phyloP scores from a whole-genome alignment of 2,113 vertebrate genomes.

The Camelus bactrianus region DNA sequence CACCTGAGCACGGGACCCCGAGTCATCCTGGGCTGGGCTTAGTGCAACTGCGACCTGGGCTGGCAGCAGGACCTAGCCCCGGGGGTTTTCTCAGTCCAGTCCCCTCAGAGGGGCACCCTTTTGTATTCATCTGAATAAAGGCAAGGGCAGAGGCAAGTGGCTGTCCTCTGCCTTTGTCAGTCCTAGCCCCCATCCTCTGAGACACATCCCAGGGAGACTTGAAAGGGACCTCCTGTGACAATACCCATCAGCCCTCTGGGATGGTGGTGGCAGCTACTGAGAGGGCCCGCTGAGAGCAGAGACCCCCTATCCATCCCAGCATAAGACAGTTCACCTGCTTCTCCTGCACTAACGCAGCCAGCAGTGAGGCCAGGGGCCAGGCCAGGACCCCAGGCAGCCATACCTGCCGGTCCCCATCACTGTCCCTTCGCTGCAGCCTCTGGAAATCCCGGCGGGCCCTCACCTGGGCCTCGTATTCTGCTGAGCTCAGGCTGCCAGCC shows the following conservation, averaged over 20 bases:
- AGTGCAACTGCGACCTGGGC: not conserved
- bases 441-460: slow-evolving; percentile 92
- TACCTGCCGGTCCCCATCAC: slow-evolving; percentile 93
- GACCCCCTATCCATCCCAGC: not conserved
- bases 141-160: not conserved
- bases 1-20: slow-evolving; percentile 84
- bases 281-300: not conserved
- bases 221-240: not conserved
- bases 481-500: slow-evolving; percentile 92
- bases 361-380: not conserved
- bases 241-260: not conserved
- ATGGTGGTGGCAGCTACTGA: not conserved
- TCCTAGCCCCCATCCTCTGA: not conserved
- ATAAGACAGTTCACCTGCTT: fast-evolving
- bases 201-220: not conserved
- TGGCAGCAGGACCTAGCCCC: not conserved
- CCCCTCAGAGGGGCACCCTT: not conserved
- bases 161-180: not conserved
- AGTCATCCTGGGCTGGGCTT: not conserved
- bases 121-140: not conserved
- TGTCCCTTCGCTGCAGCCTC: slow-evolving; percentile 90
- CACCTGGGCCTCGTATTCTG: slow-evolving; percentile 92
- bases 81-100: not conserved
- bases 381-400: not conserved
- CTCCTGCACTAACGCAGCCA: not conserved